Evolutionary conservation across 2,113 vertebrate species (phyloP).

Genomic region (Aix galericulata): DNA sequence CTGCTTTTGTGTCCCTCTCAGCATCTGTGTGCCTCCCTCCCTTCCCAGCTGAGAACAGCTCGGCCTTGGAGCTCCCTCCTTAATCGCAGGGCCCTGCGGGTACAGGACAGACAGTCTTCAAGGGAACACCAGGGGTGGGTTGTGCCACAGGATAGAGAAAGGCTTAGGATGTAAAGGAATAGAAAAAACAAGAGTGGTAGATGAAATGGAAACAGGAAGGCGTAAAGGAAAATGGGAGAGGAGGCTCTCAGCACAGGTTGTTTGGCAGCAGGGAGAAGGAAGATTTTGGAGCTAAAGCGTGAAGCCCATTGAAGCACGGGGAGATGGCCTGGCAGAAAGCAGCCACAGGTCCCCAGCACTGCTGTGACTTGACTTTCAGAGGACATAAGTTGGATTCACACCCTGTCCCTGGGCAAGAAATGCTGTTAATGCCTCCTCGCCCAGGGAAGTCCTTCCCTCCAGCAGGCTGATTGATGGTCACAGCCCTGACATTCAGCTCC

Average conservation of each 20-base stretch:
- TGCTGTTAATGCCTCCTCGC: not conserved
- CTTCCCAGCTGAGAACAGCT: not conserved
- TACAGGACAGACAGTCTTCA: not conserved
- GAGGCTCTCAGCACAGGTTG: not conserved
- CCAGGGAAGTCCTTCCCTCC: not conserved
- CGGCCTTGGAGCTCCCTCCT: not conserved
- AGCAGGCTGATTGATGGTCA: not conserved
- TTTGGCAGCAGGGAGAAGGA: not conserved
- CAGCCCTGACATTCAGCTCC: not conserved
- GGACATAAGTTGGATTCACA: not conserved
- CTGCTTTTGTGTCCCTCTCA: not conserved
- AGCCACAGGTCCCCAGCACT: not conserved
- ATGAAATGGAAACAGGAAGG: not conserved
- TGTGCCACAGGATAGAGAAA: not conserved
- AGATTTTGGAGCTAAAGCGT: not conserved
- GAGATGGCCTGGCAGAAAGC: not conserved
- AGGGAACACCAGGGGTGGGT: not conserved
- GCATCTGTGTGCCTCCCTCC: not conserved
- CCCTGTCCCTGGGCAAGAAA: not conserved
- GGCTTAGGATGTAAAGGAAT: not conserved
- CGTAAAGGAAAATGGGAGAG: not conserved
- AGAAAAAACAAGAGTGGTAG: not conserved
- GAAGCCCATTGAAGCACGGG: not conserved
- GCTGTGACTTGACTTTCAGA: not conserved
- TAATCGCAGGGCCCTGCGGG: too few species aligned